These are phyloP conservation scores for Melanotus villosus DNA, from an alignment of 2,888 invertebrate species.

Conservation along the genomic window DNA sequence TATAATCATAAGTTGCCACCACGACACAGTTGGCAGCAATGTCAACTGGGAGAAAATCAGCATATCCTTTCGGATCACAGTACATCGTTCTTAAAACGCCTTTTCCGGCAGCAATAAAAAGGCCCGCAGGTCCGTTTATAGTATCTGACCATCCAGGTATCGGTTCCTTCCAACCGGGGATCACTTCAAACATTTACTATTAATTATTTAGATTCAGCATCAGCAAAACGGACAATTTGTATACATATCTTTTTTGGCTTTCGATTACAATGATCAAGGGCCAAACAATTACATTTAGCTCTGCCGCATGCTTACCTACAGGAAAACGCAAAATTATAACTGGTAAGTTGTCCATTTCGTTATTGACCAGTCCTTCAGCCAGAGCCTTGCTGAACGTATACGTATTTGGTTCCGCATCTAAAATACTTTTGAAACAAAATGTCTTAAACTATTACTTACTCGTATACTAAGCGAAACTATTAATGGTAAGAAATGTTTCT, in stretches of 20 bases:
- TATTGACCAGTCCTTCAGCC: constrained; percentile 86
- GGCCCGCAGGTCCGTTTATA: constrained; percentile 91
- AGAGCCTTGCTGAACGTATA: constrained; percentile 96
- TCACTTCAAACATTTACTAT: constrained; percentile 71
- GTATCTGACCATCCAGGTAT: constrained; percentile 94
- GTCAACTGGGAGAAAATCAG: constrained; percentile 87
- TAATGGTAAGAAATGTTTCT: too few species aligned
- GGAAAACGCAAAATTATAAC: constrained; percentile 88
- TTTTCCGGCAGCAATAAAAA: constrained; percentile 87
- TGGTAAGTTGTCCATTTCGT: constrained; percentile 84
- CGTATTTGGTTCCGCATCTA: too few species aligned
- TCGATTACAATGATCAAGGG: too few species aligned
- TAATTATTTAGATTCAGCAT: background rate
- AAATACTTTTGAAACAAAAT: too few species aligned
- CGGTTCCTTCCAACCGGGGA: constrained; percentile 89
- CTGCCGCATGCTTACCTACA: constrained; percentile 72
- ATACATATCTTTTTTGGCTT: too few species aligned
- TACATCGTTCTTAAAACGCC: constrained; percentile 93
- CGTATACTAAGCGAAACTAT: too few species aligned
- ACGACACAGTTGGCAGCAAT: constrained; percentile 81
- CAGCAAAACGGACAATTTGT: too few species aligned
- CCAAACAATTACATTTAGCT: too few species aligned
- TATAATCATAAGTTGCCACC: constrained; percentile 69
- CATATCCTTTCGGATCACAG: constrained; percentile 83
- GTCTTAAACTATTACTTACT: too few species aligned